Evolutionary conservation across 2,888 invertebrate species (phyloP).

Genomic region (Hypena proboscidalis): DNA sequence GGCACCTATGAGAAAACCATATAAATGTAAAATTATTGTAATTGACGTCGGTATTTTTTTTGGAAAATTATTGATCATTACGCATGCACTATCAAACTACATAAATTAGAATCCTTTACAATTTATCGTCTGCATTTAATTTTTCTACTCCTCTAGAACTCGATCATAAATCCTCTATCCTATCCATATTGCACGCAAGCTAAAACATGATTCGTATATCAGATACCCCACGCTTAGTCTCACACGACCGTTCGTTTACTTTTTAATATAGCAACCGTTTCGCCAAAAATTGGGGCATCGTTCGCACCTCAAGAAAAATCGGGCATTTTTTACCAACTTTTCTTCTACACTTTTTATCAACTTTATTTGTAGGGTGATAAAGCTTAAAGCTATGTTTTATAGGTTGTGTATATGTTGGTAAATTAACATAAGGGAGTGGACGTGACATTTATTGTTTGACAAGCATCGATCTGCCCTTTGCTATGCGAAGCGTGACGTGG

Average conservation of each 20-base stretch:
- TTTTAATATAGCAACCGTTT: slow-evolving; percentile 71
- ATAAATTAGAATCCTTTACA: no score
- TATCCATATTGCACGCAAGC: no score
- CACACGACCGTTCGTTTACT: slow-evolving; percentile 41
- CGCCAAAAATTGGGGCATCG: slow-evolving; percentile 76
- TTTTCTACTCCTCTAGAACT: no score
- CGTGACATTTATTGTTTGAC: slow-evolving; percentile 86
- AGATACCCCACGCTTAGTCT: slow-evolving; percentile 34
- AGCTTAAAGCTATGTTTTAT: slow-evolving; percentile 38
- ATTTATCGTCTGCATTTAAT: no score
- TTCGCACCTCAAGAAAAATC: slow-evolving; percentile 82
- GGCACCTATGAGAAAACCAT: no score
- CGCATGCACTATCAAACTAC: no score
- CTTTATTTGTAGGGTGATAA: slow-evolving; percentile 37
- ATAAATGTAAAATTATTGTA: no score
- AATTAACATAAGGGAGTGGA: slow-evolving; percentile 81
- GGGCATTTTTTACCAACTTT: slow-evolving; percentile 50
- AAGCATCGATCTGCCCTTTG: slow-evolving; percentile 85
- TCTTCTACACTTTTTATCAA: slow-evolving; percentile 28
- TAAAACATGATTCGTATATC: slow-evolving; percentile 11
- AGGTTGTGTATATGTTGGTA: slow-evolving; percentile 27
- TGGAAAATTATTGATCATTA: no score
- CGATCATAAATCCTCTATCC: no score
- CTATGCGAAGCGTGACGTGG: slow-evolving; percentile 77
- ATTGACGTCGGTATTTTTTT: no score